A percentile compares a stretch with the other conserved stretches of the same genome.
These are phyloP conservation scores for Typhlomys cinereus DNA, from an alignment of 2,113 vertebrate species.

Conservation along the genomic window DNA sequence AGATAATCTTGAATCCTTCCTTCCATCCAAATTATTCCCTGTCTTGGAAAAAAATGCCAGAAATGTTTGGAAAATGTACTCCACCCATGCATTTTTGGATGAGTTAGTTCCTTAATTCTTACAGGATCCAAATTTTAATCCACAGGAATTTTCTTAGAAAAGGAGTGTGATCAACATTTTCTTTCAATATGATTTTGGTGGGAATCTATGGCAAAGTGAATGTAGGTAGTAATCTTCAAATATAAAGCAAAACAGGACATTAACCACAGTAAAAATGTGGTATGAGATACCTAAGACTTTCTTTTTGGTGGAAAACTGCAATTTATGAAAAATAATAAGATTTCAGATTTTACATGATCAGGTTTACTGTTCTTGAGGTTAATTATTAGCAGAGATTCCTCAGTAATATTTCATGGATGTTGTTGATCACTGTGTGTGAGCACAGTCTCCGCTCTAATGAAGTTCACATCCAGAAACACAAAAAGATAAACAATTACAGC, in stretches of 20 bases:
- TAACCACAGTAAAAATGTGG: not conserved
- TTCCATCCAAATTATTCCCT: constrained; percentile 56
- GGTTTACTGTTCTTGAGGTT: not conserved
- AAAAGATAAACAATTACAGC: not conserved
- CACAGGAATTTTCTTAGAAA: constrained; percentile 61
- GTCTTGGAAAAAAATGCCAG: constrained; percentile 68
- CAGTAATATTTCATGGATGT: not conserved
- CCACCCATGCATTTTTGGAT: constrained; percentile 60
- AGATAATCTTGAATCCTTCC: constrained; percentile 66
- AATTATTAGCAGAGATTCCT: not conserved
- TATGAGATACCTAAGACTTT: not conserved
- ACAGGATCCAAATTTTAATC: constrained; percentile 62
- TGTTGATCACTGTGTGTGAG: not conserved
- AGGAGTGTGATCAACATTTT: constrained; percentile 36
- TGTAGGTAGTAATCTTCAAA: not conserved
- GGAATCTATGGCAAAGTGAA: constrained; percentile 43
- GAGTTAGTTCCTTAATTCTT: constrained; percentile 43
- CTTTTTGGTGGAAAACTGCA: not conserved
- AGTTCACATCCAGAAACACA: not conserved
- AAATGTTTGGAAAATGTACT: constrained; percentile 69
- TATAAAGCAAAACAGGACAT: not conserved
- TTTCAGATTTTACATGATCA: not conserved
- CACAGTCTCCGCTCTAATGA: not conserved
- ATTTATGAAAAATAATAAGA: not conserved
- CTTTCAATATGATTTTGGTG: constrained; percentile 44